Conservation (phyloP, 37 sponge, comb jelly and placozoan species). For the Ephydatia muelleri region DNA sequence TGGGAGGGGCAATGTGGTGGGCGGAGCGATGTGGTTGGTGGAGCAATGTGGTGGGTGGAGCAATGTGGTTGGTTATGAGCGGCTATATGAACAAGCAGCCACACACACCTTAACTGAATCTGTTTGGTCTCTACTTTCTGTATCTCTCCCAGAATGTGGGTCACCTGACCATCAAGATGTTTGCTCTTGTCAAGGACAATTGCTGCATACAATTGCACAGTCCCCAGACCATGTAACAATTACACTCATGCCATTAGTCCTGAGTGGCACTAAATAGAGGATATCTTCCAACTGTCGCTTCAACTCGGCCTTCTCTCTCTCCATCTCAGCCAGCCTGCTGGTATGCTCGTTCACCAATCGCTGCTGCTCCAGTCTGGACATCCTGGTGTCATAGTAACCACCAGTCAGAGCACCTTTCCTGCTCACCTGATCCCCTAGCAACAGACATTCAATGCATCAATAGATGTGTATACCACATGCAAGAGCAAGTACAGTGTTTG, state of each 20-base stretch:
- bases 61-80: too few species aligned
- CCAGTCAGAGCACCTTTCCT: conserved; percentile 91
- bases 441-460: background rate
- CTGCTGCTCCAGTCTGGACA: conserved; percentile 74
- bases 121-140: conserved; percentile 83
- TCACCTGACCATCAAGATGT: conserved; percentile 82
- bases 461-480: background rate
- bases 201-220: too few species aligned
- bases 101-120: conserved; percentile 65
- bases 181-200: conserved; percentile 43
- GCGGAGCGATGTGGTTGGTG: too few species aligned
- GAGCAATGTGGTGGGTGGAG: too few species aligned
- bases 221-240: too few species aligned
- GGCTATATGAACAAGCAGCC: too few species aligned
- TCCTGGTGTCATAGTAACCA: conserved; percentile 88
- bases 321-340: conserved; percentile 53
- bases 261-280: conserved; percentile 28
- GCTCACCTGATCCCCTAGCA: conserved; percentile 82
- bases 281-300: conserved; percentile 65
- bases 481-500: too few species aligned
- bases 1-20: too few species aligned
- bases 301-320: conserved; percentile 64
- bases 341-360: conserved; percentile 59
- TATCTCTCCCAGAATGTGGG: conserved; percentile 51
- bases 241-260: too few species aligned